Conservation (phyloP, 2,888 invertebrate genomes). For the Cephus rjabovi region DNA sequence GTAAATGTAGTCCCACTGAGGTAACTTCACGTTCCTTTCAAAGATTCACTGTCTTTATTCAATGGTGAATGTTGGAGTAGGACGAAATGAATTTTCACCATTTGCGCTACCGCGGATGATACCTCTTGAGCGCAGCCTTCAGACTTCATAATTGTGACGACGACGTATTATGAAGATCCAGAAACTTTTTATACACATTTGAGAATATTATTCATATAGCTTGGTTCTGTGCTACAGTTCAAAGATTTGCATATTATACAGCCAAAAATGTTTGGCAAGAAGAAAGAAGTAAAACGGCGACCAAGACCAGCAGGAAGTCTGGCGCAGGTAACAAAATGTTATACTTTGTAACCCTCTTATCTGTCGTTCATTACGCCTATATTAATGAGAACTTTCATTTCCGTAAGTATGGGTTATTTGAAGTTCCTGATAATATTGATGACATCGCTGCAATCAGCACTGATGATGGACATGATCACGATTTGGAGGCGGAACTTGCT, state of each 20-base stretch:
- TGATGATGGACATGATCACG: conserved; percentile 78
- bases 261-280: conserved; percentile 53
- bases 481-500: conserved; percentile 88
- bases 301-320: conserved; percentile 50
- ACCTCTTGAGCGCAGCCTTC: background rate
- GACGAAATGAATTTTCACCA: background rate
- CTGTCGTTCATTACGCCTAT: conserved; percentile 8
- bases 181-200: background rate
- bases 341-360: conserved; percentile 1
- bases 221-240: background rate
- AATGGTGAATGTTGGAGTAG: background rate
- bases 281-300: conserved; percentile 52
- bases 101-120: background rate
- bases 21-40: background rate
- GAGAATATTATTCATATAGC: background rate
- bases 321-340: conserved; percentile 48
- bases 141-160: background rate
- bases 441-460: conserved; percentile 70
- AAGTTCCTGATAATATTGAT: conserved; percentile 75
- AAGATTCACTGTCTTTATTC: background rate
- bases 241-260: background rate
- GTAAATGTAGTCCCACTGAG: background rate
- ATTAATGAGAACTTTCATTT: background rate
- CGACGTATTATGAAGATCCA: background rate
- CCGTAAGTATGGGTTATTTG: conserved; percentile 80